A percentile compares a stretch with the other conserved stretches of the same genome.
Conservation (phyloP, 30 jellyfish, hydroid and myxozoan species). For the Euphysa ruthae region DNA sequence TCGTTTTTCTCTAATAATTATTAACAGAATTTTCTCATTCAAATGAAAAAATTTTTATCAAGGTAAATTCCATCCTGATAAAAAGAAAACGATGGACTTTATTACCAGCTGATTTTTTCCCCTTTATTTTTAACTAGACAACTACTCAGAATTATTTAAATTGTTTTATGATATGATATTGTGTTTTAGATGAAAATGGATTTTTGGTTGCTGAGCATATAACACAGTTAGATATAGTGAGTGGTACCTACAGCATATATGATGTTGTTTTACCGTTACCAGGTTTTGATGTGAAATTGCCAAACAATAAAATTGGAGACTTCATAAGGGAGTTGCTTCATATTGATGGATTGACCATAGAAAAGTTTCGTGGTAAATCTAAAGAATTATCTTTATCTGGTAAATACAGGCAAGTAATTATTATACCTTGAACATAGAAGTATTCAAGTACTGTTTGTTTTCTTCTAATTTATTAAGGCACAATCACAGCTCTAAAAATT, state of each 20-base stretch:
- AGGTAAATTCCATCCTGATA: too few species aligned
- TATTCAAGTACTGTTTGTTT: too few species aligned
- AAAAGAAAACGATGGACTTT: too few species aligned
- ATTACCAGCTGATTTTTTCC: too few species aligned
- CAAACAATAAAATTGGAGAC: slow-evolving; percentile 26
- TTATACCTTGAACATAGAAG: neutral
- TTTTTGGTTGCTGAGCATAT: slow-evolving; percentile 6
- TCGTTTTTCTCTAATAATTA: too few species aligned
- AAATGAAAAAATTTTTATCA: too few species aligned
- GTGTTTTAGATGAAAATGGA: slow-evolving; percentile 16
- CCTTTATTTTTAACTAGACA: too few species aligned
- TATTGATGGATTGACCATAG: slow-evolving; percentile 48
- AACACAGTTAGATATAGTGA: slow-evolving; percentile 50
- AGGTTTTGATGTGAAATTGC: slow-evolving; percentile 85
- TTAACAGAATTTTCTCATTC: too few species aligned
- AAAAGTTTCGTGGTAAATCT: slow-evolving; percentile 45
- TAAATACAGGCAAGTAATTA: slow-evolving; percentile 59
- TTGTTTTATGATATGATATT: too few species aligned
- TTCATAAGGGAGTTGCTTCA: slow-evolving; percentile 36
- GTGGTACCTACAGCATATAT: slow-evolving; percentile 29
- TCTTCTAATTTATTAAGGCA: too few species aligned
- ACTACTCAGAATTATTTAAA: too few species aligned
- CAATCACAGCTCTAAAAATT: too few species aligned
- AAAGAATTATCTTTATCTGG: slow-evolving; percentile 87
- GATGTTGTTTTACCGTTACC: slow-evolving; percentile 95